These are phyloP conservation scores for Poeciliopsis infans DNA, from an alignment of 2,797 vertebrate genomes.

Conservation along the genomic window DNA sequence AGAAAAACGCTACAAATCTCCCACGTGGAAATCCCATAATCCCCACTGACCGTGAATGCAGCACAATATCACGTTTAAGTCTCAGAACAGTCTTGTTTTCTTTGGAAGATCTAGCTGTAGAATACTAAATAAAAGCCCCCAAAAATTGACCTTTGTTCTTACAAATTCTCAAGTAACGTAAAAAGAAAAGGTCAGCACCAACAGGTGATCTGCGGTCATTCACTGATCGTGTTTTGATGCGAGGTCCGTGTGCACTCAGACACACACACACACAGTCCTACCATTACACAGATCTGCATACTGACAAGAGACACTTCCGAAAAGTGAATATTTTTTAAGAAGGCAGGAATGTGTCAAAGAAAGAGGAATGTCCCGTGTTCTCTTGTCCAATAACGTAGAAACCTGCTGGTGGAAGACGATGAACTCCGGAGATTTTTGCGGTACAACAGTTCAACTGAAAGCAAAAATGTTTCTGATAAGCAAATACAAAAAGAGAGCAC, in stretches of 20 bases:
- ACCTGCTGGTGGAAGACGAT: slow-evolving; percentile 34
- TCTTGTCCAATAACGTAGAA: slow-evolving; percentile 36
- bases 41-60: slow-evolving; percentile 20
- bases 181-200: slow-evolving; percentile 47
- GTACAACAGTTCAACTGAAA: slow-evolving; percentile 15
- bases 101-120: slow-evolving; percentile 73
- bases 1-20: slow-evolving; percentile 41
- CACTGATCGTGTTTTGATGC: slow-evolving; percentile 22
- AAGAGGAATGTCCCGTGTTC: slow-evolving; percentile 56
- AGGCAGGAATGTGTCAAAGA: slow-evolving; percentile 63
- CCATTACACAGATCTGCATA: slow-evolving; percentile 31
- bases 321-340: slow-evolving; percentile 43
- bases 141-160: slow-evolving; percentile 11
- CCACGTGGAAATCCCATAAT: slow-evolving; percentile 37
- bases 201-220: slow-evolving; percentile 37
- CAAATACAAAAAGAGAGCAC: background rate
- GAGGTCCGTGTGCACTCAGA: slow-evolving; percentile 8
- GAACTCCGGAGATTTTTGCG: slow-evolving; percentile 11
- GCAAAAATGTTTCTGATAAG: background rate
- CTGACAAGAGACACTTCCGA: slow-evolving; percentile 48
- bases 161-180: slow-evolving; percentile 24
- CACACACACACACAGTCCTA: slow-evolving; percentile 18
- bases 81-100: slow-evolving; percentile 46
- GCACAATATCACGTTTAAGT: slow-evolving; percentile 14
- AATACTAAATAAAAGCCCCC: background rate